A percentile compares a stretch with the other conserved stretches of the same genome.
phyloP scores from a whole-genome alignment of 2,797 vertebrate genomes.

The Ceyx erithaca region DNA sequence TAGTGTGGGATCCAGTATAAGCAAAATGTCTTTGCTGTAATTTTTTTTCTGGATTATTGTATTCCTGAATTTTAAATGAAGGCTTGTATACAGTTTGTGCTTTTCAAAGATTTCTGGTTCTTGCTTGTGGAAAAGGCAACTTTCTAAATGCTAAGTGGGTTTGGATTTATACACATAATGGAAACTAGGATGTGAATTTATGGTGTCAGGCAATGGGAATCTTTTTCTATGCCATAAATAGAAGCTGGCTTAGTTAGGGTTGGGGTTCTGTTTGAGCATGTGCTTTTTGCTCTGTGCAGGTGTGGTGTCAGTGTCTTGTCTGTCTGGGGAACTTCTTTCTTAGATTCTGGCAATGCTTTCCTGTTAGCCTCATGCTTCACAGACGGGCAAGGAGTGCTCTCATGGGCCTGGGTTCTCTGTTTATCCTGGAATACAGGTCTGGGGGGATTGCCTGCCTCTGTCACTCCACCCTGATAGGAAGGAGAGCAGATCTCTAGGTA shows the following conservation, averaged over 20 bases:
- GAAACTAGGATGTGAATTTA: not conserved
- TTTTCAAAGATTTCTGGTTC: not conserved
- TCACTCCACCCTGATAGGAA: not conserved
- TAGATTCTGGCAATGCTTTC: not conserved
- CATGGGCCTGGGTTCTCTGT: not conserved
- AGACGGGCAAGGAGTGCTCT: not conserved
- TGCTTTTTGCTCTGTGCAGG: not conserved
- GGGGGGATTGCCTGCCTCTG: not conserved
- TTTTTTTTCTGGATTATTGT: not conserved
- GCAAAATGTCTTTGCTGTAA: not conserved
- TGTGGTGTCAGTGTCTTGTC: not conserved
- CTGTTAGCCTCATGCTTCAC: not conserved
- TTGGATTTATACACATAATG: accelerated
- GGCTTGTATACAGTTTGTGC: no score
- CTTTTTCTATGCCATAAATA: not conserved
- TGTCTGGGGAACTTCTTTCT: not conserved
- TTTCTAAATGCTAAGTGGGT: not conserved
- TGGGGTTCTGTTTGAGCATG: not conserved
- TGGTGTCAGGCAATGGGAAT: not conserved
- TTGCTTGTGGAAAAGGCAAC: not conserved
- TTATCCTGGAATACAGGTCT: not conserved
- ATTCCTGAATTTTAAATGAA: not conserved
- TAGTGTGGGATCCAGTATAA: not conserved
- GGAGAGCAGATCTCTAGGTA: not conserved
- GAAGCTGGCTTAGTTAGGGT: not conserved